Percentiles rank a stretch among this genome's conserved stretches.
Evolutionary conservation across 2,888 invertebrate genomes (phyloP).

Genomic region (Flexamia atlantica): DNA sequence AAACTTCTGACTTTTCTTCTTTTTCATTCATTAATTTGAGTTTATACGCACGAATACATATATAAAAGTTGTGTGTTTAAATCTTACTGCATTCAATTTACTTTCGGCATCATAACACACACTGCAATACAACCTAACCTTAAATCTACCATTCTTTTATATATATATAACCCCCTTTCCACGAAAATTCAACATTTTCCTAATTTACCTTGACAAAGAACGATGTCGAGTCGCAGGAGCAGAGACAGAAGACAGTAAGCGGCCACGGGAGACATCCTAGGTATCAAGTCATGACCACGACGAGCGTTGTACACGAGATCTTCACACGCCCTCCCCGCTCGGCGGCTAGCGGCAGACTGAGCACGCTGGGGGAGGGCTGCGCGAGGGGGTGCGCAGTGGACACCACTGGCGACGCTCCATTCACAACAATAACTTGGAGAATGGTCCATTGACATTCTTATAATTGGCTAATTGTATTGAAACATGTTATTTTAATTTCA

Average conservation of each 20-base stretch:
- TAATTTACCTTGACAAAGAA: neutral
- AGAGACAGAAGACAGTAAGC: neutral
- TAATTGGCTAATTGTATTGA: too few species aligned
- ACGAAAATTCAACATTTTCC: neutral
- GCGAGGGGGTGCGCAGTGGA: slow-evolving; percentile 6
- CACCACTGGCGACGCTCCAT: neutral
- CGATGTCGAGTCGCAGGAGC: neutral
- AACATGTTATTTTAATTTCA: too few species aligned
- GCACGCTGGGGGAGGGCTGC: slow-evolving; percentile 13
- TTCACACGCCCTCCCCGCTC: slow-evolving; percentile 2
- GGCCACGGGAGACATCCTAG: neutral
- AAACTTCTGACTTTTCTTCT: too few species aligned
- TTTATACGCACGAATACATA: too few species aligned
- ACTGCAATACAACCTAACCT: too few species aligned
- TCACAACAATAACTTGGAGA: neutral
- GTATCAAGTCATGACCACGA: slow-evolving; percentile 33
- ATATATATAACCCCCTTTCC: neutral
- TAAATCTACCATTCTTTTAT: too few species aligned
- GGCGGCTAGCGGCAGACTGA: slow-evolving; percentile 30
- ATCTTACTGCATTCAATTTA: too few species aligned
- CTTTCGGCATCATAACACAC: too few species aligned
- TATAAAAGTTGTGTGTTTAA: too few species aligned
- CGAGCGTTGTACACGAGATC: neutral
- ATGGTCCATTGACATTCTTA: too few species aligned
- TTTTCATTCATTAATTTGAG: too few species aligned